Percentiles rank a stretch among this genome's conserved stretches.
phyloP scores from a whole-genome alignment of 2,113 vertebrate species.

The Archilochus colubris region DNA sequence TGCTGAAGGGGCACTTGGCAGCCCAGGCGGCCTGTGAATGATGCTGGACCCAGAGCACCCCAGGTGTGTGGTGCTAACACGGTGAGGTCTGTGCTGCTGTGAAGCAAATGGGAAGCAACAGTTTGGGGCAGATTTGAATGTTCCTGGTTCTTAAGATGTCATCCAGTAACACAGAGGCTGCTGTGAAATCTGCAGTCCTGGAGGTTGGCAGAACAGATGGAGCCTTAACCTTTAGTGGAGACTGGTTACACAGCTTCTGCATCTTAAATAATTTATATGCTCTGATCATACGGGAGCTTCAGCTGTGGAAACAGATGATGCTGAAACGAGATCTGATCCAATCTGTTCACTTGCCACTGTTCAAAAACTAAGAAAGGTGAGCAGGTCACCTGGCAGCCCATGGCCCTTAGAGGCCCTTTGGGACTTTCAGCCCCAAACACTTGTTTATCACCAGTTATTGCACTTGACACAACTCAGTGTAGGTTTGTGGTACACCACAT shows the following conservation, averaged over 20 bases:
- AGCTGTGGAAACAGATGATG: constrained; percentile 72
- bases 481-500: background rate
- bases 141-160: constrained; percentile 48
- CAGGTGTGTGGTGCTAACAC: background rate
- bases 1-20: background rate
- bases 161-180: constrained; percentile 44
- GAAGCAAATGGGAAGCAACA: constrained; percentile 49
- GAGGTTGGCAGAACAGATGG: constrained; percentile 67
- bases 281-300: constrained; percentile 70
- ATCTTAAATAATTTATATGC: constrained; percentile 78
- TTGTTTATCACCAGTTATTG: constrained; percentile 59
- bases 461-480: background rate
- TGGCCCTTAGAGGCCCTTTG: background rate
- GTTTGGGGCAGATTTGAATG: background rate
- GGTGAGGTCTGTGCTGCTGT: background rate
- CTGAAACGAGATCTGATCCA: constrained; percentile 76
- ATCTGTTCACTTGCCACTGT: constrained; percentile 67
- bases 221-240: constrained; percentile 66
- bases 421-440: constrained; percentile 41
- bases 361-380: constrained; percentile 57
- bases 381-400: constrained; percentile 52
- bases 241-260: constrained; percentile 65
- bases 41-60: background rate
- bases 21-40: background rate
- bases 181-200: constrained; percentile 55